phyloP scores from a whole-genome alignment of 2,797 vertebrate species.

The Typhlichthys eigenmanni region DNA sequence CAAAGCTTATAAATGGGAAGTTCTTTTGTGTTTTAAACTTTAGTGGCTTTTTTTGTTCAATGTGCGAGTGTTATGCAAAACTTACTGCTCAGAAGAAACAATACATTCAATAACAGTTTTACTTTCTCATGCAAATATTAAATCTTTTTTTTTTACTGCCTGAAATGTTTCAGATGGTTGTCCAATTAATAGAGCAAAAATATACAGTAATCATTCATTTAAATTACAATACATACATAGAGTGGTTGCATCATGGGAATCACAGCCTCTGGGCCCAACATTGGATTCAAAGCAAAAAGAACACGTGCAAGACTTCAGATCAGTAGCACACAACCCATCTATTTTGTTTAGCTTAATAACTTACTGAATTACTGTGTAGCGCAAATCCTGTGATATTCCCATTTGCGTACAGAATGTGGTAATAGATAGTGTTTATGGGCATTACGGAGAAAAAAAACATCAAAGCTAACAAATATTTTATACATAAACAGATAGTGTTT shows the following conservation, averaged over 20 bases:
- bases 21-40: constrained; percentile 71
- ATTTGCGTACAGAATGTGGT: constrained; percentile 50
- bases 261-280: constrained; percentile 10
- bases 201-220: constrained; percentile 71
- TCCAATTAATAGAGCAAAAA: background rate
- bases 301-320: constrained; percentile 15
- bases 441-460: constrained; percentile 40
- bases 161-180: constrained; percentile 51
- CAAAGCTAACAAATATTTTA: constrained; percentile 52
- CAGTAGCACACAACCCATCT: constrained; percentile 55
- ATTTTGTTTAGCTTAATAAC: too few species aligned
- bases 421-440: constrained; percentile 32
- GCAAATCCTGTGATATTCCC: constrained; percentile 57
- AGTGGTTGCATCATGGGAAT: constrained; percentile 28
- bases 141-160: constrained; percentile 70
- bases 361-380: constrained; percentile 8
- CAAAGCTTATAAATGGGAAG: constrained; percentile 18
- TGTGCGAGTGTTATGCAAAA: constrained; percentile 87
- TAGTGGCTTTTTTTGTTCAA: constrained; percentile 45
- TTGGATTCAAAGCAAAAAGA: constrained; percentile 14
- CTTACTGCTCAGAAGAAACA: constrained; percentile 74
- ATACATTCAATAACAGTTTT: constrained; percentile 87
- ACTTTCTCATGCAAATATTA: constrained; percentile 70
- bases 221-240: constrained; percentile 25
- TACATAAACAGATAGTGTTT: constrained; percentile 44